Percentiles rank a stretch among this genome's conserved stretches.
phyloP scores from a whole-genome alignment of 2,888 invertebrate genomes.

The Exephanes ischioxanthus region DNA sequence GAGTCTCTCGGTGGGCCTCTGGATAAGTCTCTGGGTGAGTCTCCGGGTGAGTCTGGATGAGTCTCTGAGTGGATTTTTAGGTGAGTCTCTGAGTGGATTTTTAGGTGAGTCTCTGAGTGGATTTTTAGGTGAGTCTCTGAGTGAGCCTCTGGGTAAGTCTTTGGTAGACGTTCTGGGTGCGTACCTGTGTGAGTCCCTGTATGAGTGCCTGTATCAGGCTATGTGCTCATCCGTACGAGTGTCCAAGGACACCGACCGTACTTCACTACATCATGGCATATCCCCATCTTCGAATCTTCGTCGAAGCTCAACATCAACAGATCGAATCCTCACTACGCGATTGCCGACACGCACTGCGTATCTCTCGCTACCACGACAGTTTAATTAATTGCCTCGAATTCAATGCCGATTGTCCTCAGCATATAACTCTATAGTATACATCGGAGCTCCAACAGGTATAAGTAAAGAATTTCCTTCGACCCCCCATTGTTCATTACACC shows the following conservation, averaged over 20 bases:
- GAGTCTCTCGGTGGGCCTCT: too few species aligned
- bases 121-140: too few species aligned
- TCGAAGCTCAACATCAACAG: conserved; percentile 1
- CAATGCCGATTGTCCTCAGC: conserved; percentile 11
- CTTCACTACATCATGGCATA: background rate
- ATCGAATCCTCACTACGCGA: background rate
- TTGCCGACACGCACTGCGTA: background rate
- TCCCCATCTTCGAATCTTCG: background rate
- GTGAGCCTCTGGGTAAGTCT: too few species aligned
- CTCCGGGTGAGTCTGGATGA: too few species aligned
- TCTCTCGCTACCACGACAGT: conserved; percentile 1
- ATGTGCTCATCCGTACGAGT: background rate
- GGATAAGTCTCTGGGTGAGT: too few species aligned
- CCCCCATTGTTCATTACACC: background rate
- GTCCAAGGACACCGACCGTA: background rate
- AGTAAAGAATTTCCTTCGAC: background rate
- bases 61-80: too few species aligned
- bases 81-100: too few species aligned
- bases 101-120: too few species aligned
- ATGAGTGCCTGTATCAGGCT: background rate
- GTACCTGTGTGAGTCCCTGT: background rate
- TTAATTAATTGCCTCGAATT: conserved; percentile 38
- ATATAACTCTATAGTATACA: background rate
- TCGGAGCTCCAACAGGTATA: background rate
- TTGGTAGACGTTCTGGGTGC: too few species aligned